Conservation (phyloP, 2,113 vertebrate genomes). For the Clarias gariepinus region DNA sequence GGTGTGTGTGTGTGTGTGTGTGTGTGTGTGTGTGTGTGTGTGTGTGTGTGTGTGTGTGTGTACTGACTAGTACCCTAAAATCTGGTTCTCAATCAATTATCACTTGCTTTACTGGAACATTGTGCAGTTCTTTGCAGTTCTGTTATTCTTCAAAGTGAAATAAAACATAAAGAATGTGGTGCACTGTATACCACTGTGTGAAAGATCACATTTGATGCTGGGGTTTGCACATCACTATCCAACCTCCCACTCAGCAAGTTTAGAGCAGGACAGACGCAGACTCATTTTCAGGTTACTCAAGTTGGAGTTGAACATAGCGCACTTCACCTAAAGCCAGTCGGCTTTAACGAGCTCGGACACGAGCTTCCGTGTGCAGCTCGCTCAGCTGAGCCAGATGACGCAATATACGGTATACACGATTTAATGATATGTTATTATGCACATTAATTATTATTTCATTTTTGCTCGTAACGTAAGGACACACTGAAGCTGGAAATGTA, state of each 20-base stretch:
- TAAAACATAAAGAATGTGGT: neutral
- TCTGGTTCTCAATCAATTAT: neutral
- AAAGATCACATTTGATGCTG: neutral
- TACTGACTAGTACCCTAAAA: neutral
- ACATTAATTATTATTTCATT: neutral
- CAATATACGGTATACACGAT: neutral
- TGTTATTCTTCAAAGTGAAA: neutral
- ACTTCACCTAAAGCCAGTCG: neutral
- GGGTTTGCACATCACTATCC: neutral
- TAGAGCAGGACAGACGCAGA: neutral
- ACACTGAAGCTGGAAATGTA: neutral
- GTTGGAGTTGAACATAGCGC: neutral
- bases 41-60: constrained; percentile 23
- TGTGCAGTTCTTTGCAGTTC: neutral
- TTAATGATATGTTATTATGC: neutral
- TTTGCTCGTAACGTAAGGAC: neutral
- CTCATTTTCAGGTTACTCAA: neutral
- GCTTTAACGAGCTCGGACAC: neutral
- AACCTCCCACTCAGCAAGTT: neutral
- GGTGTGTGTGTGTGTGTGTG: constrained; percentile 10
- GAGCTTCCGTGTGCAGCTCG: neutral
- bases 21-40: constrained; percentile 5
- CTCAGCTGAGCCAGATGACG: too few species aligned
- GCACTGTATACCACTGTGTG: neutral
- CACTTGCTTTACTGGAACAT: neutral